These are phyloP conservation scores for Parnassius smintheus DNA, from an alignment of 2,888 invertebrate genomes.

Conservation along the genomic window DNA sequence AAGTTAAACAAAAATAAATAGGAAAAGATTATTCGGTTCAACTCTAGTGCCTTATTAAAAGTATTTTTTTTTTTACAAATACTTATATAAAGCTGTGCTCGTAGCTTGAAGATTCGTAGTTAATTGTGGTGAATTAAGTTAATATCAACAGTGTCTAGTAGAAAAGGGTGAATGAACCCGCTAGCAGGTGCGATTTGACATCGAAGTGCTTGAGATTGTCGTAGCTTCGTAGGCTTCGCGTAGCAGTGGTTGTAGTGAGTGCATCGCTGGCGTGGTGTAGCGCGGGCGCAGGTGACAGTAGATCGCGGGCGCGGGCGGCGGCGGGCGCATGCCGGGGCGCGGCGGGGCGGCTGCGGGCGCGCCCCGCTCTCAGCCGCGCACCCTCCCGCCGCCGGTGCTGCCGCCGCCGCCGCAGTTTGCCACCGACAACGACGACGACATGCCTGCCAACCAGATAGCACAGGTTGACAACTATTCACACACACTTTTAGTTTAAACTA, in stretches of 20 bases:
- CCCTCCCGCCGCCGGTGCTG: conserved; percentile 71
- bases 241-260: neutral
- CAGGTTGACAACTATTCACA: conserved; percentile 49
- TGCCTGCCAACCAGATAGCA: conserved; percentile 77
- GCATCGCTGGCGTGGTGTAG: conserved; percentile 31
- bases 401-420: conserved; percentile 75
- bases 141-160: too few relatives aligned
- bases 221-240: neutral
- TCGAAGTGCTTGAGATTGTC: neutral
- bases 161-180: too few relatives aligned
- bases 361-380: conserved; percentile 76
- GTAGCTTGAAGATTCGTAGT: neutral
- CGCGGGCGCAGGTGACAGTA: conserved; percentile 36
- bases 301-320: conserved; percentile 43
- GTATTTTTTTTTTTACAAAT: neutral
- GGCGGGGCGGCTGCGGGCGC: conserved; percentile 75
- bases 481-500: neutral
- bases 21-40: too few relatives aligned
- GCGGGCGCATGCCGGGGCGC: conserved; percentile 76
- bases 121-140: neutral
- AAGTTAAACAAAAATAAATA: too few relatives aligned
- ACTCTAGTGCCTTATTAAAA: too few relatives aligned
- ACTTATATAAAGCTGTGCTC: conserved; percentile 6
- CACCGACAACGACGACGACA: conserved; percentile 69
- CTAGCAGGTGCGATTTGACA: too few relatives aligned